Base-by-base conservation (phyloP, 2,797 vertebrate species). In the Halcyon badia region DNA sequence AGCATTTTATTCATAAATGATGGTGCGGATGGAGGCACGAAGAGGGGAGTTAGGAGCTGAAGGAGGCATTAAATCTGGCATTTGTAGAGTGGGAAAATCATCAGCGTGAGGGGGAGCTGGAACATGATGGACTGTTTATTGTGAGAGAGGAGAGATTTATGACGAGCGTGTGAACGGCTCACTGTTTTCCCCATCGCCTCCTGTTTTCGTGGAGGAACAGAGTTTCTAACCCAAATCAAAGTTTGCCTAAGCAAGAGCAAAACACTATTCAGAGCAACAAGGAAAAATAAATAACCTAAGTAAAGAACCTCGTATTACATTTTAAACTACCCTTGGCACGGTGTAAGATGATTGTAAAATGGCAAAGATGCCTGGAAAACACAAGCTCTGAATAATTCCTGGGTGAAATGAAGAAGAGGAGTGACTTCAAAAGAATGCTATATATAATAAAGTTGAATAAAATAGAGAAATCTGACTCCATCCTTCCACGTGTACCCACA, bases 11-110 rank as follows among this genome's bases (percentile, higher is more conserved):
- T 86, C 10, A 2, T 86, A 79, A 91, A 51, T 87, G 88, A 83
- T 87, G 76, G 75, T 58, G 66, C 0, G 4, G 70, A 48, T 90
- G 71, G 62, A 95, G 73, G 83, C 85, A 77, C 33, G 54, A 65
- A 78, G 61, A 82, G 35, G 37, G 83, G 91, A 90, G 93, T 62
- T 62, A 85, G 91, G 78, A 96, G 64, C 75, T 94, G 83, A 73
- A 91, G 72, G 73, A 94, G 87, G 72, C 76, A 94, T 94, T 91
- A 90, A 96, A 96, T 94, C 76, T 90, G 96, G 81, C 82, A 61
- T 91, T 94, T 87, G 69, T 94, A 18, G 88, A 96, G 94, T 94
- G 61, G 87, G 89, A 75, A 90, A 79, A 90, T 70, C 58, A 80
- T 85, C 60, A 64, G 35, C 11, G 0, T 73, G 90, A 94, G 92